Evolutionary conservation across 2,888 invertebrate genomes (phyloP).

Genomic region (Tiphia femorata): DNA sequence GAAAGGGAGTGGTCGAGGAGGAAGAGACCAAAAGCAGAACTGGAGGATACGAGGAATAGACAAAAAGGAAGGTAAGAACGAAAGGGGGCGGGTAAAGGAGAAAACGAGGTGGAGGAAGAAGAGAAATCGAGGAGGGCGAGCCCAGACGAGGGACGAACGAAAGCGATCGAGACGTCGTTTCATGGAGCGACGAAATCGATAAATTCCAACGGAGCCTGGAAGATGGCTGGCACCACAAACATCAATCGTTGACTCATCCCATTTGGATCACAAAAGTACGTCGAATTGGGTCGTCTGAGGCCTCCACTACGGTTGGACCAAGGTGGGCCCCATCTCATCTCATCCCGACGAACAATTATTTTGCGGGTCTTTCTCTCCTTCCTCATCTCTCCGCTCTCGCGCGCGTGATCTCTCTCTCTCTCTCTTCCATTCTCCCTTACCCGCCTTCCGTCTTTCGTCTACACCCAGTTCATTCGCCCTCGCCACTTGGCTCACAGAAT

Average conservation of each 20-base stretch:
- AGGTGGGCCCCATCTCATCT: conserved; percentile 43
- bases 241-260: conserved; percentile 62
- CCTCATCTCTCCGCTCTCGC: conserved; percentile 4
- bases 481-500: conserved; percentile 43
- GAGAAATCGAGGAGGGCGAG: neutral
- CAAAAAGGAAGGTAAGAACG: conserved; percentile 15
- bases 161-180: conserved; percentile 8
- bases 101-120: conserved; percentile 3
- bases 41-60: conserved; percentile 10
- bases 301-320: conserved; percentile 37
- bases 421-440: conserved; percentile 5
- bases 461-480: conserved; percentile 23
- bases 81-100: conserved; percentile 7
- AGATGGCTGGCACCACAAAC: conserved; percentile 37
- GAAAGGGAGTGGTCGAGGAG: conserved; percentile 13
- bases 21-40: conserved; percentile 10
- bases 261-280: conserved; percentile 61
- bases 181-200: conserved; percentile 44
- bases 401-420: conserved; percentile 5
- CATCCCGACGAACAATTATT: conserved; percentile 59
- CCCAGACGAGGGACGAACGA: conserved; percentile 12
- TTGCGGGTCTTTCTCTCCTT: conserved; percentile 47
- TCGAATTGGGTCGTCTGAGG: conserved; percentile 60
- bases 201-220: conserved; percentile 31
- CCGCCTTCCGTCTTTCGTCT: conserved; percentile 8